Conservation (phyloP, 2,113 vertebrate genomes). For the Xyrauchen texanus region DNA sequence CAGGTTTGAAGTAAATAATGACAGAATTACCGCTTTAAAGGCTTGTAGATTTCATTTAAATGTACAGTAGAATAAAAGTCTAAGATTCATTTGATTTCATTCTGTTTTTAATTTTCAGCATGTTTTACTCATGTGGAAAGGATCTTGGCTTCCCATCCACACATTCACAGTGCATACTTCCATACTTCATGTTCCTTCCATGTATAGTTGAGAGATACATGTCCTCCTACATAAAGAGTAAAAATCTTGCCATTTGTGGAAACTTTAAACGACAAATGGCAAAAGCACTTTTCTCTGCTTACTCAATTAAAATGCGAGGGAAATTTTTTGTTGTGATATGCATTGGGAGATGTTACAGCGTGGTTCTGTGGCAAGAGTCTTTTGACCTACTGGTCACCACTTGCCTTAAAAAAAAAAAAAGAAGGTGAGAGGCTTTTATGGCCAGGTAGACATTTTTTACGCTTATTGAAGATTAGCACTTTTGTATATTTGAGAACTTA, state of each 20-base stretch:
- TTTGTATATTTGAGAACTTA: constrained; percentile 42
- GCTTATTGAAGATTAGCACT: constrained; percentile 46
- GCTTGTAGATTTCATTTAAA: neutral
- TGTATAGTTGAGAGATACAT: constrained; percentile 7
- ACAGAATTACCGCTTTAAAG: too few relatives aligned
- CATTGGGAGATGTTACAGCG: constrained; percentile 17
- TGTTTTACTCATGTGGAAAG: neutral
- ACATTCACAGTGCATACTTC: neutral
- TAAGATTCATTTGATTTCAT: too few relatives aligned
- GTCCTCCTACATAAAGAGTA: constrained; percentile 25
- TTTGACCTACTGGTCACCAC: constrained; percentile 70
- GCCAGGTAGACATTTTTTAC: constrained; percentile 47
- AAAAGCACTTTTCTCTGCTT: constrained; percentile 28
- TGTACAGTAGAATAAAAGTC: neutral
- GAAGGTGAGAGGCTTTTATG: constrained; percentile 49
- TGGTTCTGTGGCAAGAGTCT: constrained; percentile 42
- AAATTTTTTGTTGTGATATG: constrained; percentile 24
- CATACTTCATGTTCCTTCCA: constrained; percentile 13
- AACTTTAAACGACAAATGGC: constrained; percentile 28
- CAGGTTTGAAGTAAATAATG: too few relatives aligned
- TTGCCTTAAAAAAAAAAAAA: constrained; percentile 69
- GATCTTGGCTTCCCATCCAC: neutral
- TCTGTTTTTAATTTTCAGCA: neutral
- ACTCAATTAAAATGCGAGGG: neutral
- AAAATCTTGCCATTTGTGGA: constrained; percentile 24